phyloP scores from a whole-genome alignment of 1,140 invertebrate genomes.

The Drosophila bipectinata region DNA sequence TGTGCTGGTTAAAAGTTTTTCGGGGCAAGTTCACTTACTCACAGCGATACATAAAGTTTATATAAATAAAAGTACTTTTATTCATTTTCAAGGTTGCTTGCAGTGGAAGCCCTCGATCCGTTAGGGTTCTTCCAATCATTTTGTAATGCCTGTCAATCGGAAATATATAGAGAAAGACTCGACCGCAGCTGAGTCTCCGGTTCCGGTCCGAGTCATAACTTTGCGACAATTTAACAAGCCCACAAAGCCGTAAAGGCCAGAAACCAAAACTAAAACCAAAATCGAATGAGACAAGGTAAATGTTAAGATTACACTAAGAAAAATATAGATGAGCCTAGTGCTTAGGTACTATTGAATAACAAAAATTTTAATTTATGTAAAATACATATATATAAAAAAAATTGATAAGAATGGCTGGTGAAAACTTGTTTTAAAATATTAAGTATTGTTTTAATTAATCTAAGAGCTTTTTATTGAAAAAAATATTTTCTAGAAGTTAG shows the following conservation, averaged over 20 bases:
- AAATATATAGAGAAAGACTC: not conserved
- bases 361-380: too few species aligned
- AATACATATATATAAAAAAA: too few species aligned
- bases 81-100: constrained; percentile 23
- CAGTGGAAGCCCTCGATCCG: constrained; percentile 7
- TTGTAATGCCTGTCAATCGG: constrained; percentile 8
- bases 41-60: constrained; percentile 11
- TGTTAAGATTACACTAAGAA: not conserved
- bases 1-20: constrained; percentile 63
- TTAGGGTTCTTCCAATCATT: not conserved
- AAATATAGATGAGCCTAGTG: not conserved
- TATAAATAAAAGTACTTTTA: constrained; percentile 21
- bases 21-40: constrained; percentile 52
- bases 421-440: too few species aligned
- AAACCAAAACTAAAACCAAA: not conserved
- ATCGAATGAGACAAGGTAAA: not conserved
- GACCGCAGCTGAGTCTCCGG: constrained; percentile 17
- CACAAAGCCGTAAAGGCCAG: constrained; percentile 37
- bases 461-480: too few species aligned
- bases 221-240: constrained; percentile 72
- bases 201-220: constrained; percentile 52
- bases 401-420: too few species aligned
- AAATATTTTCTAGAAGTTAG: too few species aligned
- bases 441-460: too few species aligned
- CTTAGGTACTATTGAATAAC: too few species aligned